A percentile compares a stretch with the other conserved stretches of the same genome.
Evolutionary conservation across 2,888 invertebrate genomes (phyloP).

Genomic region (Xiphydria camelus): DNA sequence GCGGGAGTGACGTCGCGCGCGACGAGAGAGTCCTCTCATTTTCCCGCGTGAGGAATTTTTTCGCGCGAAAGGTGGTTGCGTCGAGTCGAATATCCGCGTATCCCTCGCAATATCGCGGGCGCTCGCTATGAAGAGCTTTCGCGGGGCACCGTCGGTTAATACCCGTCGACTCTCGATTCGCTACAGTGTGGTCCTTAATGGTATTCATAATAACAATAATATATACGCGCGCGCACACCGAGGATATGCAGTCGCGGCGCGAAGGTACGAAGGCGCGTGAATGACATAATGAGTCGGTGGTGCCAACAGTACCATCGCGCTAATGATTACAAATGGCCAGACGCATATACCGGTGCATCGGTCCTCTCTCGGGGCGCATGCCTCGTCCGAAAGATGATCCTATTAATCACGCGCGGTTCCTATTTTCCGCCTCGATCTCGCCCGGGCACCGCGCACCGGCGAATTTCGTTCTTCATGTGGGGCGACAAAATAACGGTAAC

Average conservation of each 20-base stretch:
- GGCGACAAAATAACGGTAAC: too few relatives aligned
- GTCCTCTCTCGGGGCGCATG: neutral
- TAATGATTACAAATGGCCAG: constrained; percentile 50
- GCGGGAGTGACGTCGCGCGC: too few relatives aligned
- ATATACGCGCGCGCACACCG: constrained; percentile 12
- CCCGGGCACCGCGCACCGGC: too few relatives aligned
- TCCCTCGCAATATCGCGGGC: too few relatives aligned
- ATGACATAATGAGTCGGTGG: constrained; percentile 48
- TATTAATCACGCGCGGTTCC: constrained; percentile 31
- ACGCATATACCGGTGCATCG: constrained; percentile 17
- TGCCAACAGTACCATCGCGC: constrained; percentile 42
- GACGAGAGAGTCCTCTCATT: too few relatives aligned
- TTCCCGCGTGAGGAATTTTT: too few relatives aligned
- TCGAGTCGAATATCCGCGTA: too few relatives aligned
- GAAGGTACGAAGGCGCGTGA: constrained; percentile 21
- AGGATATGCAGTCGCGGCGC: constrained; percentile 8
- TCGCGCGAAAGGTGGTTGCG: too few relatives aligned
- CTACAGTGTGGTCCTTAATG: constrained; percentile 11
- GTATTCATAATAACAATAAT: constrained; percentile 7
- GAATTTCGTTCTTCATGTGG: too few relatives aligned
- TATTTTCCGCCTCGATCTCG: too few relatives aligned
- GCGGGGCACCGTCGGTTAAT: constrained; percentile 12
- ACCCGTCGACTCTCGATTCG: constrained; percentile 15
- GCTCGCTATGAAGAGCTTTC: too few relatives aligned
- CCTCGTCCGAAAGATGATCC: constrained; percentile 25